Evolutionary conservation across 2,113 vertebrate species (phyloP).

Genomic region (Turdus rufiventris): DNA sequence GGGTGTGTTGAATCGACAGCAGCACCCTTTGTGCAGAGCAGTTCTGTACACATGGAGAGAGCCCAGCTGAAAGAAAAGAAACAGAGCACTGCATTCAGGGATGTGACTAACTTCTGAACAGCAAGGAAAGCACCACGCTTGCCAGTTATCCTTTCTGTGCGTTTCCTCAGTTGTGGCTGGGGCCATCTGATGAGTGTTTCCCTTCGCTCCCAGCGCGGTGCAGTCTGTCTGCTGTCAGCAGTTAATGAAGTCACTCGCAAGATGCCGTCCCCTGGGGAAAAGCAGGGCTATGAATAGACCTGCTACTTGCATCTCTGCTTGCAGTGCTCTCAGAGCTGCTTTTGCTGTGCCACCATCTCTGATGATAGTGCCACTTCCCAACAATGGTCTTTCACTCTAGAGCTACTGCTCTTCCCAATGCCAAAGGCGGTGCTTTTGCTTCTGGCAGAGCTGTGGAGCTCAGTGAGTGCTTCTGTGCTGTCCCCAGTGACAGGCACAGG

Average conservation of each 20-base stretch:
- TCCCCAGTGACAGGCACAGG: neutral
- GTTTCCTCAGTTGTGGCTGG: conserved; percentile 37
- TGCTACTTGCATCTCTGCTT: neutral
- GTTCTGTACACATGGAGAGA: neutral
- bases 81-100: neutral
- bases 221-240: conserved; percentile 63
- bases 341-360: neutral
- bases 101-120: neutral
- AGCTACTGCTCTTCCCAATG: neutral
- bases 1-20: fast-evolving
- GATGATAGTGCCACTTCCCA: neutral
- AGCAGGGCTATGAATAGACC: conserved; percentile 33
- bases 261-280: conserved; percentile 46
- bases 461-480: neutral
- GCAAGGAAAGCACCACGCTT: neutral
- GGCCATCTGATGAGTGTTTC: conserved; percentile 54
- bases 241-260: conserved; percentile 40
- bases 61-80: neutral
- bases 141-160: conserved; percentile 42
- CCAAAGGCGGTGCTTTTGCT: neutral
- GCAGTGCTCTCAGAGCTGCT: neutral
- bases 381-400: neutral
- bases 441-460: neutral
- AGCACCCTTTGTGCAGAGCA: neutral
- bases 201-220: neutral